Percentiles rank a stretch among this genome's conserved stretches.
phyloP scores from a whole-genome alignment of 2,113 vertebrate genomes.

The Poecilia latipinna region DNA sequence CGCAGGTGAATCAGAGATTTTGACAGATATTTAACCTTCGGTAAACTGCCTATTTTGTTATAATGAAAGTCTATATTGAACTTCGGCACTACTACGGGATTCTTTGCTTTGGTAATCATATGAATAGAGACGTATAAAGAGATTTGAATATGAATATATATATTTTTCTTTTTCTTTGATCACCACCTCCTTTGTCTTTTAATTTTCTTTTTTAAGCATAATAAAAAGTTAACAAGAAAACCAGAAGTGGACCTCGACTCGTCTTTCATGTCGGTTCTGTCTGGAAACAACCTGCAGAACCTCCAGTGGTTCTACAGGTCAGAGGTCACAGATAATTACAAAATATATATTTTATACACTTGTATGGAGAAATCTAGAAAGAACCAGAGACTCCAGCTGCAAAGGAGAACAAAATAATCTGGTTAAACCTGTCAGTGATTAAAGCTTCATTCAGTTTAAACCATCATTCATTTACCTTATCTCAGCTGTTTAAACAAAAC shows the following conservation, averaged over 20 bases:
- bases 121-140: slow-evolving; percentile 79
- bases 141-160: slow-evolving; percentile 88
- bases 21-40: slow-evolving; percentile 87
- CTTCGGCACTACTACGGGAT: slow-evolving; percentile 86
- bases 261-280: not conserved
- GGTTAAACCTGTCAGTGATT: too few relatives aligned
- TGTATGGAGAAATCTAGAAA: too few relatives aligned
- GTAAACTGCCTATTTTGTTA: slow-evolving; percentile 99
- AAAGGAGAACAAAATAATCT: too few relatives aligned
- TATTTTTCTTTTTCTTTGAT: slow-evolving; percentile 87
- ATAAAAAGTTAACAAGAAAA: slow-evolving; percentile 81
- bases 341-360: too few relatives aligned
- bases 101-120: slow-evolving; percentile 90
- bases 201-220: slow-evolving; percentile 87
- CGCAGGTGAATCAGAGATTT: not conserved
- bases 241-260: not conserved
- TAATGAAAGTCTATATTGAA: slow-evolving; percentile 95
- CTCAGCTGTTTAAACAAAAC: too few relatives aligned
- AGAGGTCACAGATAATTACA: too few relatives aligned
- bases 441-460: too few relatives aligned
- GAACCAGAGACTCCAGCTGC: too few relatives aligned
- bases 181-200: slow-evolving; percentile 83
- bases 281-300: not conserved
- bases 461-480: too few relatives aligned
- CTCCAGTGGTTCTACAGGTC: too few relatives aligned